Percentiles rank a stretch among this genome's conserved stretches.
Evolutionary conservation across 1,140 invertebrate species (phyloP).

Genomic region (Leucophenga varia): DNA sequence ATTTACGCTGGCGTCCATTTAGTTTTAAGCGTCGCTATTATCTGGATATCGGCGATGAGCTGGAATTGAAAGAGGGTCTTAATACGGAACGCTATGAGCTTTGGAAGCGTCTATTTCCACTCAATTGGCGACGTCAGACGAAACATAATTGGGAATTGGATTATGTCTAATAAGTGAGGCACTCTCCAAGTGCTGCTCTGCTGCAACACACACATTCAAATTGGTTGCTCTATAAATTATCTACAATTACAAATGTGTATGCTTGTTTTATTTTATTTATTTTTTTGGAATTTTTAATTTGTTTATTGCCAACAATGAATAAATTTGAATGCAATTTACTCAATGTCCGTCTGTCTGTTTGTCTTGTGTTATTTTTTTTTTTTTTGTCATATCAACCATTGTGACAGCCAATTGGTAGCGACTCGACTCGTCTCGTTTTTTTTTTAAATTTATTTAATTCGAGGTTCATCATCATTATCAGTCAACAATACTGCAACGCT

Average conservation of each 20-base stretch:
- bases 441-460: too few species aligned
- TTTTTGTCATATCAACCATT: too few species aligned
- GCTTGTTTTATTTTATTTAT: neutral
- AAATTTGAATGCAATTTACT: too few species aligned
- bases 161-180: conserved; percentile 14
- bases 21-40: conserved; percentile 58
- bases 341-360: too few species aligned
- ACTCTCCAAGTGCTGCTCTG: neutral
- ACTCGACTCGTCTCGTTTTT: too few species aligned
- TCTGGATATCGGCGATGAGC: conserved; percentile 59
- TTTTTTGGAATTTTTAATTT: neutral
- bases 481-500: too few species aligned
- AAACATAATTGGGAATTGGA: conserved; percentile 24
- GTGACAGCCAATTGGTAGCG: too few species aligned
- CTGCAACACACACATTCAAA: too few species aligned
- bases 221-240: too few species aligned
- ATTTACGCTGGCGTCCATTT: conserved; percentile 61
- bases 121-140: conserved; percentile 48
- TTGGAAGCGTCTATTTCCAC: conserved; percentile 63
- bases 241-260: neutral
- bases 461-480: too few species aligned
- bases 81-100: conserved; percentile 60
- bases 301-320: conserved; percentile 30
- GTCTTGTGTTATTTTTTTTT: too few species aligned
- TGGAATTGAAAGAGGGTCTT: conserved; percentile 58